Percentiles rank a stretch among this genome's conserved stretches.
Evolutionary conservation across 2,797 vertebrate species (phyloP).

Genomic region (Heterohyrax brucei): DNA sequence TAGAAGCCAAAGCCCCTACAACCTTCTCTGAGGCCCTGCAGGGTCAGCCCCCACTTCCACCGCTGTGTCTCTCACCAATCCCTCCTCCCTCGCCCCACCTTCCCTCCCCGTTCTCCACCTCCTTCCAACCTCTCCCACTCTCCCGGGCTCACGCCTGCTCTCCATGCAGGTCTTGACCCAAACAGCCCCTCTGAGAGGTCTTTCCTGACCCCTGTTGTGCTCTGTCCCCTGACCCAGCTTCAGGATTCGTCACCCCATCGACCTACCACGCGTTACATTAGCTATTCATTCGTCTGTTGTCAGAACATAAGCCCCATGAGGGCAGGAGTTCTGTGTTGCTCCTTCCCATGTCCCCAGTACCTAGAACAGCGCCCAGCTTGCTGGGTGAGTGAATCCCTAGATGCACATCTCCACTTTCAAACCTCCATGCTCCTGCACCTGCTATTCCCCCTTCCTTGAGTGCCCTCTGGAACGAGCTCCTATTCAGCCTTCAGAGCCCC

Average conservation of each 20-base stretch:
- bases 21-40: not conserved
- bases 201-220: not conserved
- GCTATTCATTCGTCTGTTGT: not conserved
- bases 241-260: not conserved
- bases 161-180: not conserved
- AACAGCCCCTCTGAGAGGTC: not conserved
- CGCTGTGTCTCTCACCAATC: fast-evolving
- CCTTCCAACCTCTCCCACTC: no score
- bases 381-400: fast-evolving
- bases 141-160: not conserved
- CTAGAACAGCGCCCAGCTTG: not conserved
- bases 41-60: not conserved
- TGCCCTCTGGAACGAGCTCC: no score
- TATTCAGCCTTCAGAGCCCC: no score
- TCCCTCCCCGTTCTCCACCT: no score
- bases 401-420: fast-evolving
- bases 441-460: no score
- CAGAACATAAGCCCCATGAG: not conserved
- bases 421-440: no score
- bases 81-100: not conserved
- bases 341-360: not conserved
- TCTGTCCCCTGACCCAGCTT: not conserved
- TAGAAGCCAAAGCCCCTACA: fast-evolving
- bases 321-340: not conserved
- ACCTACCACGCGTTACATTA: fast-evolving